Percentiles rank a stretch among this genome's conserved stretches.
These are phyloP conservation scores for Cromileptes altivelis DNA, from an alignment of 2,113 vertebrate genomes.

Conservation along the genomic window DNA sequence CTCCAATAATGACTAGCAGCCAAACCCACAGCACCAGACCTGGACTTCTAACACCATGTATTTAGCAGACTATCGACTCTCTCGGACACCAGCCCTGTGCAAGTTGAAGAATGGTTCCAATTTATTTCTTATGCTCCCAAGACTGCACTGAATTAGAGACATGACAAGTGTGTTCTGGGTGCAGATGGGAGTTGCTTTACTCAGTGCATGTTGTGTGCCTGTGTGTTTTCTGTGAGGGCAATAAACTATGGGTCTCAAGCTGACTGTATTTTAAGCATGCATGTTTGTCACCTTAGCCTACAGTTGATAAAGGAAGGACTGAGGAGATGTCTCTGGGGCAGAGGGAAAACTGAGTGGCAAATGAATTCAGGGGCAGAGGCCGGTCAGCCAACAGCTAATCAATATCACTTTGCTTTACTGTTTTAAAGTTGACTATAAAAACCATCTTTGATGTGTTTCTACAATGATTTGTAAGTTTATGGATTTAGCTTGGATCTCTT, in stretches of 20 bases:
- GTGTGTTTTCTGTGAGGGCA: slow-evolving; percentile 14
- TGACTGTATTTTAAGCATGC: slow-evolving; percentile 19
- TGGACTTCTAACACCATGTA: slow-evolving; percentile 65
- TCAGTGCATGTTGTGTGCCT: background rate
- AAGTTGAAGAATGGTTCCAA: slow-evolving; percentile 68
- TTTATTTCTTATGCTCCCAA: slow-evolving; percentile 64
- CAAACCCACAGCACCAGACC: slow-evolving; percentile 52
- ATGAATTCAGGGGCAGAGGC: slow-evolving; percentile 38
- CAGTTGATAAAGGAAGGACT: slow-evolving; percentile 7
- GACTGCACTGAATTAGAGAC: slow-evolving; percentile 58
- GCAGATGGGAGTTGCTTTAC: slow-evolving; percentile 28
- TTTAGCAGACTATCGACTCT: slow-evolving; percentile 73
- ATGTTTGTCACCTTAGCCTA: slow-evolving; percentile 18
- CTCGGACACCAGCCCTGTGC: slow-evolving; percentile 46
- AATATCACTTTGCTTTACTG: slow-evolving; percentile 51
- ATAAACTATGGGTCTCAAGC: slow-evolving; percentile 1
- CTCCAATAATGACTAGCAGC: slow-evolving; percentile 64
- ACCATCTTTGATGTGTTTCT: slow-evolving; percentile 29
- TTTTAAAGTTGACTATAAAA: slow-evolving; percentile 26
- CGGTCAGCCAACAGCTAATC: slow-evolving; percentile 40
- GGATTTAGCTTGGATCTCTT: slow-evolving; percentile 16
- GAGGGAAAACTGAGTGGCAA: slow-evolving; percentile 41
- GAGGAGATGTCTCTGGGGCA: slow-evolving; percentile 13
- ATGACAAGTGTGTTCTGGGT: slow-evolving; percentile 38
- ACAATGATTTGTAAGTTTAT: slow-evolving; percentile 29